Conservation (phyloP, 2,888 invertebrate genomes). For the Sympetrum striolatum region DNA sequence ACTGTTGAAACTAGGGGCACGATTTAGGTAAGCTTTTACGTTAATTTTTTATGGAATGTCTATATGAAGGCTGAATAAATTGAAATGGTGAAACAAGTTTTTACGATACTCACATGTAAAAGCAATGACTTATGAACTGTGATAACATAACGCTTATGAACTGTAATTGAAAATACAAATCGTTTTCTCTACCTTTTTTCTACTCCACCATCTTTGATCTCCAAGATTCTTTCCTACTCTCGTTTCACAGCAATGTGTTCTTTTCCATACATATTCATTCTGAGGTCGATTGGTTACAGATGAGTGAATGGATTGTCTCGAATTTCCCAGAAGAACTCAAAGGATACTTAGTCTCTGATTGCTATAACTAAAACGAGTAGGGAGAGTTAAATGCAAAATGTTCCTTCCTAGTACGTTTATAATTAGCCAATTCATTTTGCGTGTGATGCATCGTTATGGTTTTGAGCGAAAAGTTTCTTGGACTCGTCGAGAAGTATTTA, state of each 20-base stretch:
- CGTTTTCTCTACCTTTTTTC: constrained; percentile 4
- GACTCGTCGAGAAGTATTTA: no score
- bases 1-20: background rate
- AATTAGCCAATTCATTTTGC: background rate
- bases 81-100: background rate
- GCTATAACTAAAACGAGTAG: background rate
- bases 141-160: constrained; percentile 32
- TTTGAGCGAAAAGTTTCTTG: no score
- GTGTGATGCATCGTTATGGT: background rate
- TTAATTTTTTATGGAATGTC: background rate
- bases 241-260: background rate
- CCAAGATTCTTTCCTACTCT: background rate
- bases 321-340: background rate
- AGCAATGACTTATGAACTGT: constrained; percentile 27
- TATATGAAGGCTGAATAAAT: background rate
- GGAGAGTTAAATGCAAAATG: background rate
- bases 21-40: background rate
- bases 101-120: background rate
- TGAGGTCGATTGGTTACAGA: background rate
- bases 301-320: background rate
- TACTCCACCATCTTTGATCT: constrained; percentile 8
- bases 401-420: background rate
- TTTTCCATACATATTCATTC: background rate
- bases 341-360: background rate
- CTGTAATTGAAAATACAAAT: constrained; percentile 4